Conservation (phyloP, 2,888 invertebrate species). For the Rhingia campestris region DNA sequence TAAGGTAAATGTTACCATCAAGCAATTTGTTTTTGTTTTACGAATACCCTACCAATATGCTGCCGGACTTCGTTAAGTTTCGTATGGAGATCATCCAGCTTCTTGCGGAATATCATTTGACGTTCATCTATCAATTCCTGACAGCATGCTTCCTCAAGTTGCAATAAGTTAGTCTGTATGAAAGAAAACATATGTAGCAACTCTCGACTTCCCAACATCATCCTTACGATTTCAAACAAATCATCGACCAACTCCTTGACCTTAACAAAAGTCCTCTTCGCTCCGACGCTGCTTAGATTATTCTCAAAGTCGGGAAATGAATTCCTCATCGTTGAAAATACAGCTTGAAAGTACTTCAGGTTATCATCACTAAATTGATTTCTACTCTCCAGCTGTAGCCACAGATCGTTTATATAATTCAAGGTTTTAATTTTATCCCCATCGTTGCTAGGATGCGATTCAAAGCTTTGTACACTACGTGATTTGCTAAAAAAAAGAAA, state of each 20-base stretch:
- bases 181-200: neutral
- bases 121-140: conserved; percentile 80
- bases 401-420: conserved; percentile 65
- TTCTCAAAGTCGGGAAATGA: conserved; percentile 63
- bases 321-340: conserved; percentile 52
- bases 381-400: conserved; percentile 65
- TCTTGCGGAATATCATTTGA: conserved; percentile 78
- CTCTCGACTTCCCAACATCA: neutral
- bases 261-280: conserved; percentile 53
- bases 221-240: conserved; percentile 56
- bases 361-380: conserved; percentile 55
- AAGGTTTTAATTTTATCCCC: conserved; percentile 58
- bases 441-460: conserved; percentile 76
- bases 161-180: conserved; percentile 77
- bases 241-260: conserved; percentile 66
- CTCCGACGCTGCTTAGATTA: conserved; percentile 32
- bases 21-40: conserved; percentile 2
- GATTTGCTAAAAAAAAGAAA: conserved; percentile 78
- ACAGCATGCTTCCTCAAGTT: conserved; percentile 80
- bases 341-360: conserved; percentile 42
- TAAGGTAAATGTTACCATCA: too few relatives aligned
- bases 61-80: conserved; percentile 79
- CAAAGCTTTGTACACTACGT: conserved; percentile 80
- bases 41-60: conserved; percentile 78
- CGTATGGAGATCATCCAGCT: conserved; percentile 79